Conservation (phyloP, 2,888 invertebrate species). For the Plagodis dolabraria region DNA sequence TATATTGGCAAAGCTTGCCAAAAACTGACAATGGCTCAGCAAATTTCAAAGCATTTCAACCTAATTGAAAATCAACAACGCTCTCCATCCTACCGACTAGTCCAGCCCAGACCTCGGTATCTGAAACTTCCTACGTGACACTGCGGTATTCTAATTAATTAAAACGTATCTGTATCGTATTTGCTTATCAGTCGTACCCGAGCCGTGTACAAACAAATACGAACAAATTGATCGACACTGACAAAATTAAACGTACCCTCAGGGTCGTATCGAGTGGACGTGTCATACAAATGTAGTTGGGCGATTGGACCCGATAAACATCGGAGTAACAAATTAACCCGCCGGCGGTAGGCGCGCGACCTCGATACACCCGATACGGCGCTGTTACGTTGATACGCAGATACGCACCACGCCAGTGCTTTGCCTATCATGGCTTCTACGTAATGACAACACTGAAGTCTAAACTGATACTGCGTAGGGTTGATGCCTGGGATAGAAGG, state of each 20-base stretch:
- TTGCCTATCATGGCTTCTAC: conserved; percentile 62
- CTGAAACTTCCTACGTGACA: conserved; percentile 21
- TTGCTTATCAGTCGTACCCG: conserved; percentile 28
- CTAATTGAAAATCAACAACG: no score
- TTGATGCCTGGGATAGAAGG: conserved; percentile 30
- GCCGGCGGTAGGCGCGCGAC: conserved; percentile 38
- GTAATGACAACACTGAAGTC: conserved; percentile 62
- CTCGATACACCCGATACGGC: conserved; percentile 35
- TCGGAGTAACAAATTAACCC: conserved; percentile 74
- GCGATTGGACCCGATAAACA: conserved; percentile 59
- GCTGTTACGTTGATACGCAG: conserved; percentile 30
- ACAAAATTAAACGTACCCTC: conserved; percentile 56
- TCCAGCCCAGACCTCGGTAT: conserved; percentile 2
- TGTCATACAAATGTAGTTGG: conserved; percentile 60
- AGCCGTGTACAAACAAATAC: conserved; percentile 40
- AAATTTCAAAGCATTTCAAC: no score
- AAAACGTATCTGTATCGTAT: conserved; percentile 28
- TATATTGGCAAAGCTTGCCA: no score
- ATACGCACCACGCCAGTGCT: conserved; percentile 31
- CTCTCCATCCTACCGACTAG: background rate
- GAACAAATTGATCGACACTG: conserved; percentile 55
- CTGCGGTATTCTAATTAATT: conserved; percentile 27
- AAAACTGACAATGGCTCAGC: no score
- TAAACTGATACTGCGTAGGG: conserved; percentile 59
- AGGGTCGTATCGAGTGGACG: conserved; percentile 53